Evolutionary conservation across 2,888 invertebrate species (phyloP), one percentile per base, ranked within the genome.

Genomic region (Lasioglossum marginatum): DNA sequence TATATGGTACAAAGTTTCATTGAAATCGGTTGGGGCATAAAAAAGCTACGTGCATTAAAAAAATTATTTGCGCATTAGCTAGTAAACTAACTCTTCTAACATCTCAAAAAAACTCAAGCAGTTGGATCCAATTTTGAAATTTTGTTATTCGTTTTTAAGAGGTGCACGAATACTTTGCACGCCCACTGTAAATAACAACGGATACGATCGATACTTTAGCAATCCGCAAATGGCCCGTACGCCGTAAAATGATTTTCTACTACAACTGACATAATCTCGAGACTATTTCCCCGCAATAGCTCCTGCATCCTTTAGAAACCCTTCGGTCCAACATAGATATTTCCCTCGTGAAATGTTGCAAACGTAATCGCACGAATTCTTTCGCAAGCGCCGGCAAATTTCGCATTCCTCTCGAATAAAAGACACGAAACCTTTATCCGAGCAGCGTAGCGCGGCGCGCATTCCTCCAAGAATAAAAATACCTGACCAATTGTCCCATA

Each of bases 281-380:
- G 27, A 63, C 16, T 6, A 31, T 6, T n/a, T 52, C 23, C n/a
- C 3, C 12, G 57, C n/a, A n/a, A 57, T 12, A 57, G n/a, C n/a
- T 57, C 57, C 57, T 12, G 57, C 57, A 57, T n/a, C n/a, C 57
- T 63, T 31, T 63, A 5, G 16, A 31, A 63, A 63, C 60, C 27
- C 16, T 27, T 27, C 27, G 60, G 5, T 63, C 27, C 16, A 4
- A 31, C 27, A 63, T 4, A 63, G 60, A 63, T 63, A 63, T 63
- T 63, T 63, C 16, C 16, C 27, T 31, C 6, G 60, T 5, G 60
- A 31, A 63, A 31, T 6, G 60, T 63, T 31, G 27, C 60, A 27
- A 63, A 63, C 60, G 60, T 63, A 63, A 63, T 63, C 60, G 60
- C 27, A 27, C 60, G 60, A 63, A 60, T 60, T 60, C 60, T 60